phyloP scores from a whole-genome alignment of 2,113 vertebrate genomes.

The Pungitius pungitius region DNA sequence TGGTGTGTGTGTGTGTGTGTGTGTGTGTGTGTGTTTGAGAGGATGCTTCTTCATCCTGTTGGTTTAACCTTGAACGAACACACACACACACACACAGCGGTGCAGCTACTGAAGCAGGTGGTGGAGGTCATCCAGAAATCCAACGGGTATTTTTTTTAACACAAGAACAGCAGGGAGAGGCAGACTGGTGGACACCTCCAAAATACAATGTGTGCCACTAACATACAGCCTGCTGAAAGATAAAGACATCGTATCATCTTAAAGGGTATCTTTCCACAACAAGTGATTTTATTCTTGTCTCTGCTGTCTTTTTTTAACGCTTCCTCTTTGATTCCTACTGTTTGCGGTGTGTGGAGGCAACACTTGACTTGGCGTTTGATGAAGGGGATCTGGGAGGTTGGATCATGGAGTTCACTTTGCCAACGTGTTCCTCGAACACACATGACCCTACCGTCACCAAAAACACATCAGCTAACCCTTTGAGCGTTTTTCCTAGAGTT shows the following conservation, averaged over 20 bases:
- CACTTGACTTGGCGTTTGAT: constrained; percentile 5
- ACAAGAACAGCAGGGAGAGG: constrained; percentile 27
- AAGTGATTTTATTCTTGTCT: neutral
- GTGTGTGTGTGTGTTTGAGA: constrained; percentile 17
- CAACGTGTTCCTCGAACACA: neutral
- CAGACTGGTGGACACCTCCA: constrained; percentile 9
- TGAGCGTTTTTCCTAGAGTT: neutral
- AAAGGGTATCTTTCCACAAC: neutral
- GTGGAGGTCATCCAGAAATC: constrained; percentile 43
- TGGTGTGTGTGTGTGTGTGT: constrained; percentile 9
- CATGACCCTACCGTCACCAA: neutral
- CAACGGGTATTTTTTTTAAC: constrained; percentile 35
- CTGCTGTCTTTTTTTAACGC: neutral
- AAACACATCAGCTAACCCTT: neutral
- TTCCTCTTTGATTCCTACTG: neutral
- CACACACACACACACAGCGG: constrained; percentile 3
- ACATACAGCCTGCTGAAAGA: constrained; percentile 7
- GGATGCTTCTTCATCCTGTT: constrained; percentile 19
- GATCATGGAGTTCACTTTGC: constrained; percentile 21
- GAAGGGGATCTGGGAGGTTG: neutral
- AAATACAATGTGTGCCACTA: neutral
- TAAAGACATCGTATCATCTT: neutral
- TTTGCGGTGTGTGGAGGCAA: neutral
- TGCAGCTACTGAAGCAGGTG: constrained; percentile 35
- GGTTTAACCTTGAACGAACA: constrained; percentile 55